Base-by-base conservation (phyloP, 2,113 vertebrate genomes). In the Mobula hypostoma region DNA sequence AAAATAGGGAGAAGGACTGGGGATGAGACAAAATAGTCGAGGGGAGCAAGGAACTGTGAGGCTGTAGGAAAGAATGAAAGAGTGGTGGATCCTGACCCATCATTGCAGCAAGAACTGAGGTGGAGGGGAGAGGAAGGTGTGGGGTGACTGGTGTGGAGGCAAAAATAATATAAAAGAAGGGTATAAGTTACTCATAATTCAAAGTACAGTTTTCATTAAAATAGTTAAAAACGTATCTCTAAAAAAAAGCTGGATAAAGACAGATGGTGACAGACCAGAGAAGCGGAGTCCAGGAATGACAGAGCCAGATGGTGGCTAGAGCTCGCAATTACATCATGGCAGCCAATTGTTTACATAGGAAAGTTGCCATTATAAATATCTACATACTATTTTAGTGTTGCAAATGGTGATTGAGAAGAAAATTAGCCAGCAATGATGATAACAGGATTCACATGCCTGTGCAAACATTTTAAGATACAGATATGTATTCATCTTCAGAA, bases 281-380 rank as follows among this genome's bases (percentile, higher is more conserved):
- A n/a, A 17, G 66, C 14, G 32, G 85, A 88, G 85, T 90, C 61
- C 1, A 90, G 85, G 66, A 63, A 68, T 63, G 14, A 66, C 85
- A 36, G 85, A 66, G 85, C 85, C 61, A 68, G 61, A 90, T 90
- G 85, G 15, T 90, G 85, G 85, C 63, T 68, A 66, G 29, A 88
- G 61, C 29, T 15, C n/a, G 29, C 85, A 88, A 66, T 66, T 66
- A 66, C 85, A 90, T 66, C 15, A 27, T 90, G 85, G 61, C 61
- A 90, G 29, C 61, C 61, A 32, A 66, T 36, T 90, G 85, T 90
- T 90, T 90, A 90, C n/a, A 66, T 36, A 90, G 85, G 85, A 90
- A 66, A 90, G 7, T 19, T 32, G 85, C 85, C 85, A 90, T 68
- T 14, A 66, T 66, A 19, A 90, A 90, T 90, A 7, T 90, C 85